Evolutionary conservation across 2,888 invertebrate genomes (phyloP).

Genomic region (Luperina nickerlii): DNA sequence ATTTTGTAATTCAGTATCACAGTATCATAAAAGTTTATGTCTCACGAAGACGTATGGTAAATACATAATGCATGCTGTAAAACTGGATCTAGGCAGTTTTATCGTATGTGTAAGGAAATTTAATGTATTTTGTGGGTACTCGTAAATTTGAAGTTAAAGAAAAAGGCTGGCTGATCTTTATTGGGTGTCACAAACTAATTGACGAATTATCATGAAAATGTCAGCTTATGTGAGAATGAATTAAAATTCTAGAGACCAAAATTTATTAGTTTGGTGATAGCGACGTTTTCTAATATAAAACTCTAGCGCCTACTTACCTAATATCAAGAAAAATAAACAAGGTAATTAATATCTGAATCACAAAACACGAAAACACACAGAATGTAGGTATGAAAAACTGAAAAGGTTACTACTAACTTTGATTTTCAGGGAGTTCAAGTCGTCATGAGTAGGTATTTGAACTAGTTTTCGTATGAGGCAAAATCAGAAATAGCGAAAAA

Average conservation of each 20-base stretch:
- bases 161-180: constrained; percentile 18
- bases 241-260: not conserved
- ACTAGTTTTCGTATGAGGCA: not conserved
- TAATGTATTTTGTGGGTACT: constrained; percentile 14
- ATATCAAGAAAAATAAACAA: not conserved
- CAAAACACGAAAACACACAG: not conserved
- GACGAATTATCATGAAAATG: constrained; percentile 29
- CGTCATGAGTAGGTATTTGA: not conserved
- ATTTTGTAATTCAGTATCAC: constrained; percentile 56
- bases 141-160: constrained; percentile 26
- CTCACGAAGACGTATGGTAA: constrained; percentile 38
- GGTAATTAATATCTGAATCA: not conserved
- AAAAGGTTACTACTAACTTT: not conserved
- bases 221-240: constrained; percentile 10
- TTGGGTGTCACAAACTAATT: constrained; percentile 38
- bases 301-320: not conserved
- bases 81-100: constrained; percentile 48
- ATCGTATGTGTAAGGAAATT: constrained; percentile 28
- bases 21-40: constrained; percentile 44
- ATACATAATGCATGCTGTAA: constrained; percentile 53
- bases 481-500: not conserved
- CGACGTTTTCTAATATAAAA: not conserved
- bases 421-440: not conserved
- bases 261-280: not conserved
- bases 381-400: not conserved